Percentiles rank a stretch among this genome's conserved stretches.
Evolutionary conservation across 2,113 vertebrate genomes (phyloP).

Genomic region (Gnathonemus longibarbis): DNA sequence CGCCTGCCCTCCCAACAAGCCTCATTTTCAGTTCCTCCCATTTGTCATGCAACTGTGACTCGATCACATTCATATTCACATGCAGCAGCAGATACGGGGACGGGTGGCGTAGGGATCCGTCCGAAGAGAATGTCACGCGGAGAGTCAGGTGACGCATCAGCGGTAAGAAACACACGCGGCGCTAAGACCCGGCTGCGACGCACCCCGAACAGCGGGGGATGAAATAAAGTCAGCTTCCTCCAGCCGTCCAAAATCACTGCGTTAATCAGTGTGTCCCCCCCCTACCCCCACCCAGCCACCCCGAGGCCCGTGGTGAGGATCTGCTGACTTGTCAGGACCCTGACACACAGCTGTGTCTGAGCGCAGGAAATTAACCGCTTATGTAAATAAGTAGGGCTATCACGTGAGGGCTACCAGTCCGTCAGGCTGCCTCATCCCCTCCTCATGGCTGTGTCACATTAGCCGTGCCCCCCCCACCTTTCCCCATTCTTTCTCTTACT

Average conservation of each 20-base stretch:
- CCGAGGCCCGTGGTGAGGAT: background rate
- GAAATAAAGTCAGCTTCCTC: background rate
- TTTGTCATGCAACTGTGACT: background rate
- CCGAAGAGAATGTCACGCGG: background rate
- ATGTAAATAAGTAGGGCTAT: constrained; percentile 22
- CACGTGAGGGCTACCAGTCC: constrained; percentile 18
- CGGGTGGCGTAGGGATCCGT: background rate
- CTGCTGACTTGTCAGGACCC: constrained; percentile 5
- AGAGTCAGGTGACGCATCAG: background rate
- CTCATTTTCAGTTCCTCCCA: background rate
- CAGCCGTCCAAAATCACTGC: constrained; percentile 1
- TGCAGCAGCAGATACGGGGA: background rate
- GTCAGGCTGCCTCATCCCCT: constrained; percentile 1
- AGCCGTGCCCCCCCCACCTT: background rate
- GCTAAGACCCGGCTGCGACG: background rate
- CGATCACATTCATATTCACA: background rate
- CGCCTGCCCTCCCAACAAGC: background rate
- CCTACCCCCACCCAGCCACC: background rate
- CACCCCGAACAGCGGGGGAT: background rate
- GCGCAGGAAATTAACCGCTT: constrained; percentile 10
- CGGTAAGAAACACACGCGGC: background rate
- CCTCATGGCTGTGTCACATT: constrained; percentile 7
- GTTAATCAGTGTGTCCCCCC: background rate
- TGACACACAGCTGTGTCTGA: constrained; percentile 16
- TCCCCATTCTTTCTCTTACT: background rate